Evolutionary conservation across 2,888 invertebrate genomes (phyloP), one percentile per base, ranked within the genome.

Genomic region (Furcula furcula): DNA sequence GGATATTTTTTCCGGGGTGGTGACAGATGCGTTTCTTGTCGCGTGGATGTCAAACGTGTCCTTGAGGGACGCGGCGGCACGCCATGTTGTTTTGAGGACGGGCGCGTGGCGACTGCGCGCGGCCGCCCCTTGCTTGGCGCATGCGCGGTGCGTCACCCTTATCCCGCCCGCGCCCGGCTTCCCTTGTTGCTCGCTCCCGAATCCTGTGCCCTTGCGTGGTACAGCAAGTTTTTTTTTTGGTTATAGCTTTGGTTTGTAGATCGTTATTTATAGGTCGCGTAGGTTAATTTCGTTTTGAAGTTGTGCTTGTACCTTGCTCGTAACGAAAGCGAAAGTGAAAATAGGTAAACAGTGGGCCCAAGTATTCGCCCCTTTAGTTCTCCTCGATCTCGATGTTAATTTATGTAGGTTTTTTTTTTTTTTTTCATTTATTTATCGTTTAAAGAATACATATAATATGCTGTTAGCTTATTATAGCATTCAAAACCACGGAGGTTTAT

Each of bases 101-200:
- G 73, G 78, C 87, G 86, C 84, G 82, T 81, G 82, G 75, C 82
- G 82, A 87, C 87, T 87, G 86, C 84, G 86, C 84, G 75, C 68
- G 63, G 73, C 78, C 71, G 76, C 73, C 79, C 77, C 71, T 65
- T 56, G 57, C 43, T 37, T 55, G 40, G 73, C 77, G 80, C 84
- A 75, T 74, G 86, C 82, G 82, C 66, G 53, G 50, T 77, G 76
- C 81, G 79, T 79, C 77, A 81, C 80, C 80, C 77, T 65, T 34
- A 38, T 41, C 52, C 48, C 49, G 64, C 65, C 48, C 49, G 53
- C 53, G 53, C 55, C 52, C 49, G 52, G 52, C 46, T 29, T 28
- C 54, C 42, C 46, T 49, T 39, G 46, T 58, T 66, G 58, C 60
- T 60, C 57, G 51, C 54, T 65, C 52, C 55, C 49, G 49, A 52